Conservation (phyloP, 2,888 invertebrate genomes). For the Tupiocoris notatus region DNA sequence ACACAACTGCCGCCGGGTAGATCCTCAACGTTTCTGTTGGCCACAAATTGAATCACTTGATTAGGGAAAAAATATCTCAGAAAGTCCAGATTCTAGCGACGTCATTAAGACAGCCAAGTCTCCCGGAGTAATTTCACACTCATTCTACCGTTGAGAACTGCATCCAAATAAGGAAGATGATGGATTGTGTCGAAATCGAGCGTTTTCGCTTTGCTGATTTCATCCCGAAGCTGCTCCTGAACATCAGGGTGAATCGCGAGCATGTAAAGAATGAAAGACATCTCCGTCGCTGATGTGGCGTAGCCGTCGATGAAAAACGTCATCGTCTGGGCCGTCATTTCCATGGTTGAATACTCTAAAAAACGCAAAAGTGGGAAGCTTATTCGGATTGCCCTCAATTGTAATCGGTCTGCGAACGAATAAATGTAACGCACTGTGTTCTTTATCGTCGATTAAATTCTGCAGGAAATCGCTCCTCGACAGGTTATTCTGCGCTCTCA, state of each 20-base stretch:
- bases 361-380: too few species aligned
- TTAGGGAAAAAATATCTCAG: too few species aligned
- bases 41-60: too few species aligned
- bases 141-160: slow-evolving; percentile 25
- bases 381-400: too few species aligned
- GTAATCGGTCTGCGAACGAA: too few species aligned
- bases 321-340: slow-evolving; percentile 21
- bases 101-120: too few species aligned
- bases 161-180: slow-evolving; percentile 15
- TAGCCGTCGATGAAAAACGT: slow-evolving; percentile 38
- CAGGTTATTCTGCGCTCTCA: not conserved
- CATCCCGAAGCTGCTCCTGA: slow-evolving; percentile 19
- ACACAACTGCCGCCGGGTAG: slow-evolving; percentile 29
- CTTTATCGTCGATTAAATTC: slow-evolving; percentile 13
- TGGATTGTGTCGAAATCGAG: slow-evolving; percentile 21
- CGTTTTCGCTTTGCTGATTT: slow-evolving; percentile 1
- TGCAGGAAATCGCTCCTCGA: slow-evolving; percentile 16
- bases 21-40: slow-evolving; percentile 41
- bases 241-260: slow-evolving; percentile 29
- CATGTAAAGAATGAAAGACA: slow-evolving; percentile 30
- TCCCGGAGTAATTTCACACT: too few species aligned
- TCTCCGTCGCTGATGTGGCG: slow-evolving; percentile 27
- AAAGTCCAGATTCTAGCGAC: too few species aligned
- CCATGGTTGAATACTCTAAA: slow-evolving; percentile 21
- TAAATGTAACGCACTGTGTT: too few species aligned